phyloP scores from a whole-genome alignment of 2,797 vertebrate species.

The Etheostoma perlongum region DNA sequence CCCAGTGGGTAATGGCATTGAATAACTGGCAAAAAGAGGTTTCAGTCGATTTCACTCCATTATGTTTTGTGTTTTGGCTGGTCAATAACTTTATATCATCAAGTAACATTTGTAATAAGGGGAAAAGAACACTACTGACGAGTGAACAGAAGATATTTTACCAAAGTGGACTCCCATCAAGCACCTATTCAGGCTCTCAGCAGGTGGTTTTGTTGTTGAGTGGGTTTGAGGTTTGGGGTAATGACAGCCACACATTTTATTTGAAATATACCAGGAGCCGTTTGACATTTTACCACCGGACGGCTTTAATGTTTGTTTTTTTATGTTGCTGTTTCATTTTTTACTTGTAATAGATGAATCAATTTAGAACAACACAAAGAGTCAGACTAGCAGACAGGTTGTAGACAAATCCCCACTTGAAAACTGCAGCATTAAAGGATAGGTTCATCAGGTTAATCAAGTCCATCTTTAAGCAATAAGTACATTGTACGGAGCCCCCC shows the following conservation, averaged over 20 bases:
- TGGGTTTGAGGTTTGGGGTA: not conserved
- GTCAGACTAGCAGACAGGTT: not conserved
- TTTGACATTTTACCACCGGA: slow-evolving; percentile 32
- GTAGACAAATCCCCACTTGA: not conserved
- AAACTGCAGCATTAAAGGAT: not conserved
- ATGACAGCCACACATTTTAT: slow-evolving; percentile 29
- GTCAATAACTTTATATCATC: slow-evolving; percentile 40
- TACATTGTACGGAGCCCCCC: too few relatives aligned
- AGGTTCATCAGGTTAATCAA: not conserved
- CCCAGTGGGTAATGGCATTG: slow-evolving; percentile 8
- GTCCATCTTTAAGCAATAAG: not conserved
- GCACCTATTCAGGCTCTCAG: slow-evolving; percentile 13
- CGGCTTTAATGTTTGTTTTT: not conserved
- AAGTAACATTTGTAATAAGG: slow-evolving; percentile 19
- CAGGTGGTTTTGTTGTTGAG: slow-evolving; percentile 9
- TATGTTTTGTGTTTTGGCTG: slow-evolving; percentile 28
- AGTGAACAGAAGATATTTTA: slow-evolving; percentile 13
- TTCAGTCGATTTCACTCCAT: slow-evolving; percentile 44
- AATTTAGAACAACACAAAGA: not conserved
- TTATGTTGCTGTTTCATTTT: not conserved
- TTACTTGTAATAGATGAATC: slow-evolving; percentile 2
- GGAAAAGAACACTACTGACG: slow-evolving; percentile 25
- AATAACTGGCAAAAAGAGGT: slow-evolving; percentile 12
- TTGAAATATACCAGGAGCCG: not conserved
- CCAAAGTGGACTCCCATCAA: slow-evolving; percentile 18